A percentile compares a stretch with the other conserved stretches of the same genome.
Conservation (phyloP, 2,797 vertebrate genomes). For the Chaetophractus vellerosus region DNA sequence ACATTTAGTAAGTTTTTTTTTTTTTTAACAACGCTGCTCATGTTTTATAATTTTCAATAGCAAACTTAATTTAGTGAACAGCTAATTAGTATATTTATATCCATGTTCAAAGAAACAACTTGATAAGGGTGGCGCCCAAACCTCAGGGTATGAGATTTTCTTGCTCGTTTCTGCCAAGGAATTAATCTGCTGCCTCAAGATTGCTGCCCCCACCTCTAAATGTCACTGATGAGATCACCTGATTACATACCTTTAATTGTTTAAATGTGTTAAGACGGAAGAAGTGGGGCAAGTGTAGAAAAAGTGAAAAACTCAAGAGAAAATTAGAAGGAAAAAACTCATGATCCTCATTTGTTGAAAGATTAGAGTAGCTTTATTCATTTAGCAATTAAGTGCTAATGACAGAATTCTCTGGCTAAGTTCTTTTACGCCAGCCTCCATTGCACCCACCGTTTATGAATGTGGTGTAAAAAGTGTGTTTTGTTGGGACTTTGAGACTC, state of each 20-base stretch:
- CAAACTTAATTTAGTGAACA: background rate
- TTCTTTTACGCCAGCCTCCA: accelerated
- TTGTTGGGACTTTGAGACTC: background rate
- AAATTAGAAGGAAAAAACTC: background rate
- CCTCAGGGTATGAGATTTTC: no score
- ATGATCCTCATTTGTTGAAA: no score
- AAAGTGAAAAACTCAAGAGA: background rate
- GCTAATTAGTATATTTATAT: background rate
- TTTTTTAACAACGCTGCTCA: accelerated
- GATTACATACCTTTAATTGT: background rate
- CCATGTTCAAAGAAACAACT: background rate
- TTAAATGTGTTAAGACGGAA: background rate
- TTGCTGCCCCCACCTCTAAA: background rate
- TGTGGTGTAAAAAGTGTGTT: background rate
- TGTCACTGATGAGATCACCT: background rate
- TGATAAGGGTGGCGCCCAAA: no score
- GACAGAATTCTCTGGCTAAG: background rate
- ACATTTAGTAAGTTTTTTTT: background rate
- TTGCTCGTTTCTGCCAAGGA: background rate
- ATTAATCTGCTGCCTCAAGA: background rate
- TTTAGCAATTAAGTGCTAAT: background rate
- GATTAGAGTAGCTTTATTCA: background rate
- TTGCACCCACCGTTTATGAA: accelerated
- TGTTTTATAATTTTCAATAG: background rate
- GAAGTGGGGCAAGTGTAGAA: background rate